Evolutionary conservation across 1,140 invertebrate genomes (phyloP).

Genomic region (Macrobrachium nipponense): DNA sequence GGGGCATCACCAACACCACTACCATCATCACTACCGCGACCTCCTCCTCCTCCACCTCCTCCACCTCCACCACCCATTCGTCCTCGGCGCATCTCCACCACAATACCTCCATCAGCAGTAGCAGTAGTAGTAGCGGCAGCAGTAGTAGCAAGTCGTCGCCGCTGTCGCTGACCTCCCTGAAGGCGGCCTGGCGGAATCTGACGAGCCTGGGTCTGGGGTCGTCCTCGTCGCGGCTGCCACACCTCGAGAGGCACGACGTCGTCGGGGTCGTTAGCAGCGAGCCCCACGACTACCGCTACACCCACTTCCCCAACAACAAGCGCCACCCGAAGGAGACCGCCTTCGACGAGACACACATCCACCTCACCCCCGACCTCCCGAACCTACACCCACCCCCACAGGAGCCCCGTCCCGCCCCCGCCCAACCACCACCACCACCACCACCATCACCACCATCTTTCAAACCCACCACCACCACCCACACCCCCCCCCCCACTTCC

Average conservation of each 20-base stretch:
- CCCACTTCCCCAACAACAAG: slow-evolving; percentile 65
- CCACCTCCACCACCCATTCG: slow-evolving; percentile 23
- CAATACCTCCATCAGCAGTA: background rate
- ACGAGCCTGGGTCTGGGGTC: slow-evolving; percentile 54
- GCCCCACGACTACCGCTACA: slow-evolving; percentile 66
- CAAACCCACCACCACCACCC: slow-evolving; percentile 65
- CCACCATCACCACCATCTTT: slow-evolving; percentile 65
- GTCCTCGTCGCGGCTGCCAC: slow-evolving; percentile 56
- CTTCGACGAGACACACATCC: slow-evolving; percentile 66
- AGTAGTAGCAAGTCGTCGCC: slow-evolving; percentile 37
- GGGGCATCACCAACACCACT: background rate
- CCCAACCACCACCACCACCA: slow-evolving; percentile 44
- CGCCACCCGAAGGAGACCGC: slow-evolving; percentile 59
- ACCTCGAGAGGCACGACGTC: slow-evolving; percentile 57
- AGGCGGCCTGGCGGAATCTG: slow-evolving; percentile 60
- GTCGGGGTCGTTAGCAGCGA: slow-evolving; percentile 47
- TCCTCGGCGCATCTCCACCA: slow-evolving; percentile 1
- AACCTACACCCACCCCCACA: slow-evolving; percentile 66
- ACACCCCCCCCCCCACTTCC: slow-evolving; percentile 52
- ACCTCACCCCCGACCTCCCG: slow-evolving; percentile 66
- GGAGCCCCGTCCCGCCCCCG: slow-evolving; percentile 62
- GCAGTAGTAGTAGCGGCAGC: slow-evolving; percentile 32
- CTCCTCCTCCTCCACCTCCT: slow-evolving; percentile 22
- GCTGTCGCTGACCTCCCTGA: slow-evolving; percentile 63
- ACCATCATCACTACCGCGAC: slow-evolving; percentile 25